phyloP scores from a whole-genome alignment of 2,797 vertebrate genomes.

The Malurus splendens region DNA sequence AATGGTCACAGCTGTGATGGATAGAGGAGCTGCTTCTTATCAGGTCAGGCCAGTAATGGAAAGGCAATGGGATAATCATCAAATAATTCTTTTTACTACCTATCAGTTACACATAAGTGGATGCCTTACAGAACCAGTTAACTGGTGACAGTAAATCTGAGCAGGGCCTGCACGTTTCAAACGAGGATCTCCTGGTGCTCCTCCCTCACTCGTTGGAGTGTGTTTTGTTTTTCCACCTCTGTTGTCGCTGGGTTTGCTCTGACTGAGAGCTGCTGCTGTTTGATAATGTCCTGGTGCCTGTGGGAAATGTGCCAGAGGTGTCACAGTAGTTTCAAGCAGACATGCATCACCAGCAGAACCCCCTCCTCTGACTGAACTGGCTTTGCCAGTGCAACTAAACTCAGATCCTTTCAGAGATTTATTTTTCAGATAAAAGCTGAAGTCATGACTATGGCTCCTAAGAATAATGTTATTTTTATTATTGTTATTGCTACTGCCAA shows the following conservation, averaged over 20 bases:
- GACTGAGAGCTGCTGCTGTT: not conserved
- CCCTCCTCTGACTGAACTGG: not conserved
- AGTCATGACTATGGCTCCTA: not conserved
- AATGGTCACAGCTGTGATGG: slow-evolving; percentile 40
- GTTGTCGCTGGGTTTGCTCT: not conserved
- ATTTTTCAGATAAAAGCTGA: not conserved
- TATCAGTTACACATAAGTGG: slow-evolving; percentile 57
- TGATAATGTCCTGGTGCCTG: not conserved
- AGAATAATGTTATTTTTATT: not conserved
- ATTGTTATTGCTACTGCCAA: not conserved
- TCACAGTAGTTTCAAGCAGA: not conserved
- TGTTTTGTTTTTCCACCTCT: not conserved
- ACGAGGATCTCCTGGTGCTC: not conserved
- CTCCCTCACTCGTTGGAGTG: not conserved
- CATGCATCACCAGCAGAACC: not conserved
- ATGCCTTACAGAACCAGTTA: slow-evolving; percentile 51
- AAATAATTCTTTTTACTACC: slow-evolving; percentile 61
- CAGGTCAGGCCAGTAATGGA: slow-evolving; percentile 61
- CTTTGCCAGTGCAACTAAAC: not conserved
- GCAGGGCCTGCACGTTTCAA: not conserved
- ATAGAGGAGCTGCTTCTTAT: slow-evolving; percentile 54
- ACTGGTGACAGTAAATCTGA: slow-evolving; percentile 43
- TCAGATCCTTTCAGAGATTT: not conserved
- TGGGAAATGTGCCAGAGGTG: not conserved
- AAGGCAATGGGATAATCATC: slow-evolving; percentile 61